Conservation (phyloP, 2,113 vertebrate species). For the Pachycephala philippinensis region DNA sequence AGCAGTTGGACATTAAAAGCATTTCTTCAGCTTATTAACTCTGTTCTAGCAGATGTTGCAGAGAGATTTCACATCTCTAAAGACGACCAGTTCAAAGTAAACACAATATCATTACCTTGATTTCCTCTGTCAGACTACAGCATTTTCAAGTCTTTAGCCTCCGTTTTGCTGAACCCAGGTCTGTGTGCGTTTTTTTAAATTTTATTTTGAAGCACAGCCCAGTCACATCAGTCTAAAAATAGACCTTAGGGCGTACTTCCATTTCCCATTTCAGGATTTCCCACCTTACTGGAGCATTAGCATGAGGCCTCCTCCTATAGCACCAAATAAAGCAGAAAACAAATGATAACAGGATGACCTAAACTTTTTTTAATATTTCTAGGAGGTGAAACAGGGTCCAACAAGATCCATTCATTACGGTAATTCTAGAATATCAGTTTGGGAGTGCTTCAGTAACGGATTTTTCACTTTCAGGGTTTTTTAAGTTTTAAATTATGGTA, state of each 20-base stretch:
- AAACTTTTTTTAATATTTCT: not conserved
- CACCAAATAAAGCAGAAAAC: not conserved
- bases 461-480: not conserved
- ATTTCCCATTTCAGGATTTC: not conserved
- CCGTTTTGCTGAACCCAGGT: not conserved
- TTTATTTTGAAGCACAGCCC: not conserved
- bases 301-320: not conserved
- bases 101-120: not conserved
- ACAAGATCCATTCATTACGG: not conserved
- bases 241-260: not conserved
- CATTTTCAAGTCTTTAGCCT: not conserved
- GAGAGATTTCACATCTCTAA: not conserved
- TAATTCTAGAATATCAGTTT: not conserved
- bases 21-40: not conserved
- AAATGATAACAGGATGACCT: constrained; percentile 11
- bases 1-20: not conserved
- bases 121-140: not conserved
- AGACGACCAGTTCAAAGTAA: not conserved
- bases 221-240: not conserved
- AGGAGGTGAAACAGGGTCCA: not conserved
- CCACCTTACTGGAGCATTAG: not conserved
- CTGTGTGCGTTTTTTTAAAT: not conserved
- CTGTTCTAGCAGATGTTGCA: not conserved
- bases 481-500: constrained; percentile 11
- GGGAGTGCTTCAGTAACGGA: not conserved